Evolutionary conservation across 2,888 invertebrate genomes (phyloP).

Genomic region (Nudaria mundana): DNA sequence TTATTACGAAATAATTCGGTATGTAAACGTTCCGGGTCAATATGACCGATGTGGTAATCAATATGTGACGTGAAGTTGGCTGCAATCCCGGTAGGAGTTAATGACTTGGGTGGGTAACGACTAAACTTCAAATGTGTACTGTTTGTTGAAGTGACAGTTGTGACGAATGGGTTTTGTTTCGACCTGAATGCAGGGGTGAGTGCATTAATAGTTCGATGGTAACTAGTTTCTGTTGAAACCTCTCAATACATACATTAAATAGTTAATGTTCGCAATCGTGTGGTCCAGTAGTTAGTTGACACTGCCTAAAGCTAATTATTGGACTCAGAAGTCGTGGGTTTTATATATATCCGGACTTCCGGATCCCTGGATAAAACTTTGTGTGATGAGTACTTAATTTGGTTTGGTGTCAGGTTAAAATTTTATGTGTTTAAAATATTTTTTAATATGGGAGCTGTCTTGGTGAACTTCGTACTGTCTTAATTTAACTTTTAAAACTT

Average conservation of each 20-base stretch:
- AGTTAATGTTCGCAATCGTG: not conserved
- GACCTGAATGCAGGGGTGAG: slow-evolving; percentile 22
- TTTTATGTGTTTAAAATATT: no score
- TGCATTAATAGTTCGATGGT: slow-evolving; percentile 2
- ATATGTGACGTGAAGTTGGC: slow-evolving; percentile 43
- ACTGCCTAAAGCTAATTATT: no score
- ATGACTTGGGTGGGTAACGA: slow-evolving; percentile 43
- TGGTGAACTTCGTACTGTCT: no score
- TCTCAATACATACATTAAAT: not conserved
- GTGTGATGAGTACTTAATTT: no score
- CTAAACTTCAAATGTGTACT: slow-evolving; percentile 39
- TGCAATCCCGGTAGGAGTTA: slow-evolving; percentile 43
- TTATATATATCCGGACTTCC: no score
- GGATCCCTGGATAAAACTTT: no score
- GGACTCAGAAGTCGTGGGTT: no score
- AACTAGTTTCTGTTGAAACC: slow-evolving; percentile 7
- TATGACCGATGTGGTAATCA: slow-evolving; percentile 36
- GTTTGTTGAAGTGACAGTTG: slow-evolving; percentile 41
- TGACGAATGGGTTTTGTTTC: slow-evolving; percentile 43
- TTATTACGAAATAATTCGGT: slow-evolving; percentile 38
- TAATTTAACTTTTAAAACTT: no score
- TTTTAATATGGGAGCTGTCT: no score
- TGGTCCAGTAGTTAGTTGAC: not conserved
- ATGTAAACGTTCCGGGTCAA: slow-evolving; percentile 33
- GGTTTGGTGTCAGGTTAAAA: no score